These are phyloP conservation scores for Gasterosteus aculeatus DNA, from an alignment of 2,113 vertebrate species.

Conservation along the genomic window DNA sequence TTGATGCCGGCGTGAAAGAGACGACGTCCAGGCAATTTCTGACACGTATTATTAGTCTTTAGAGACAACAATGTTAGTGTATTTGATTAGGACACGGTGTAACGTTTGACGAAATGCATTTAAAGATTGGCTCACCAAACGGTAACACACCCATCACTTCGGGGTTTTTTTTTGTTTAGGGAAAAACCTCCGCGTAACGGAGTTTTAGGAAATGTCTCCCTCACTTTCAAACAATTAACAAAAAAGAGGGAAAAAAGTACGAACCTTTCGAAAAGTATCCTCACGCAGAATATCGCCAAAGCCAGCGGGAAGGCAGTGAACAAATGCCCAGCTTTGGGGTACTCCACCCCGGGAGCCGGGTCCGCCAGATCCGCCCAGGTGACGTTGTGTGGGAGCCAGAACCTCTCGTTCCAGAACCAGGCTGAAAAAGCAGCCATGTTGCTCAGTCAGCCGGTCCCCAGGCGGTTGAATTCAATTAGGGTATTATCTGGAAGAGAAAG, in stretches of 20 bases:
- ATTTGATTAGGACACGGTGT: not conserved
- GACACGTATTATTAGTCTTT: not conserved
- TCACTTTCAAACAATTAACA: not conserved
- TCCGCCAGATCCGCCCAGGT: constrained; percentile 93
- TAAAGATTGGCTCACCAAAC: not conserved
- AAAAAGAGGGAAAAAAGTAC: not conserved
- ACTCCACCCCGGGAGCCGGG: constrained; percentile 83
- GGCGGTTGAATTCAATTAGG: not conserved
- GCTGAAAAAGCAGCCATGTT: constrained; percentile 86
- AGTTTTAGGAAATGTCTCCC: fast-evolving
- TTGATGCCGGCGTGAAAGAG: not conserved
- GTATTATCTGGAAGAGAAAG: constrained; percentile 6
- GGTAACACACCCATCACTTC: constrained; percentile 38
- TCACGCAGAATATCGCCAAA: constrained; percentile 86
- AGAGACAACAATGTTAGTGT: not conserved
- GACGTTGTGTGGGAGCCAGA: constrained; percentile 95
- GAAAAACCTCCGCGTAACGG: not conserved
- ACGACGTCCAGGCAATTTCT: not conserved
- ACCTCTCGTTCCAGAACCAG: constrained; percentile 96
- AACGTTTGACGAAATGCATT: not conserved
- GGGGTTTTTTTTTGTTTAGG: not conserved
- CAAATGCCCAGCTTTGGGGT: constrained; percentile 87
- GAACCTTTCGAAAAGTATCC: constrained; percentile 94
- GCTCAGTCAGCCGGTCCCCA: constrained; percentile 13
- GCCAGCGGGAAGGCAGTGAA: constrained; percentile 88